These are phyloP conservation scores for Notospermus geniculatus DNA, from an alignment of 1,140 invertebrate species.

Conservation along the genomic window DNA sequence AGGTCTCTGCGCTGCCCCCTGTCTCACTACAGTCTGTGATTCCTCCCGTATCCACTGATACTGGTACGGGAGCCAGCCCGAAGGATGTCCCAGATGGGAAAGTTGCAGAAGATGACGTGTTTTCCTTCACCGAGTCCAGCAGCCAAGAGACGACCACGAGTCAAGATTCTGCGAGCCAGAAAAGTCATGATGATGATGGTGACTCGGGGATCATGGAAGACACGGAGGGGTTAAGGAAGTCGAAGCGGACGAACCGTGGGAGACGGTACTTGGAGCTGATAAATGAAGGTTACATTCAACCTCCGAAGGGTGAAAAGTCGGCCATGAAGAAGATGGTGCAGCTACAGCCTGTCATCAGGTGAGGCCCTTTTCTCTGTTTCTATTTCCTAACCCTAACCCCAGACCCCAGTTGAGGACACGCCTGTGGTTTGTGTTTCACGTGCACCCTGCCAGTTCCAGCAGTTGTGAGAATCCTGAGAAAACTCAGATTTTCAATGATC, in stretches of 20 bases:
- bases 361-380: neutral
- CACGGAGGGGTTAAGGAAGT: conserved; percentile 44
- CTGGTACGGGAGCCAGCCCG: too few relatives aligned
- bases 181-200: conserved; percentile 2
- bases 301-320: conserved; percentile 16
- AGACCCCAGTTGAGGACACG: too few relatives aligned
- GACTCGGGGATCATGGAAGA: neutral
- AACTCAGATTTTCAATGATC: too few relatives aligned
- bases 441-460: too few relatives aligned
- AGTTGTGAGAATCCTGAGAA: too few relatives aligned
- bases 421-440: too few relatives aligned
- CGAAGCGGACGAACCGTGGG: conserved; percentile 71
- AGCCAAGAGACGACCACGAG: conserved; percentile 7
- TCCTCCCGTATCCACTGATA: too few relatives aligned
- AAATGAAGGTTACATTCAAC: conserved; percentile 59
- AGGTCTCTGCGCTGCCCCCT: too few relatives aligned
- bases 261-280: conserved; percentile 83
- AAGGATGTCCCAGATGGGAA: too few relatives aligned
- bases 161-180: neutral
- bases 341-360: conserved; percentile 8
- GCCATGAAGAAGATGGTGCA: conserved; percentile 11
- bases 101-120: too few relatives aligned
- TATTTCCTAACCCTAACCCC: too few relatives aligned
- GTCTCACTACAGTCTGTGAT: too few relatives aligned
- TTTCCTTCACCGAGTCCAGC: conserved; percentile 11